phyloP scores from a whole-genome alignment of 2,797 vertebrate genomes.

The Gila robusta region DNA sequence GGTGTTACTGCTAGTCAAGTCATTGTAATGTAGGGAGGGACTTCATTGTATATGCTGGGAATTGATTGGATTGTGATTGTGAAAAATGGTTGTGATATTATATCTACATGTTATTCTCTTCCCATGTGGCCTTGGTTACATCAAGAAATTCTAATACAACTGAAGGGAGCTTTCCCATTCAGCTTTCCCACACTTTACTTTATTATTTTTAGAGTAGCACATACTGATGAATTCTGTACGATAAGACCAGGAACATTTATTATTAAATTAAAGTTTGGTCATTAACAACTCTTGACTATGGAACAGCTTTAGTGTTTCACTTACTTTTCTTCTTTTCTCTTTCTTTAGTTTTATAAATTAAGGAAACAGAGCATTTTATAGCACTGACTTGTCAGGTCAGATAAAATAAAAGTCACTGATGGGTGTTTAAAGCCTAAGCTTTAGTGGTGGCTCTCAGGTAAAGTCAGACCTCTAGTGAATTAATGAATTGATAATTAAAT shows the following conservation, averaged over 20 bases:
- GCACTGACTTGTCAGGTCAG: conserved; percentile 37
- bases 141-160: background rate
- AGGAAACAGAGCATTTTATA: conserved; percentile 25
- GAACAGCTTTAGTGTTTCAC: conserved; percentile 1
- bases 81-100: background rate
- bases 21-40: background rate
- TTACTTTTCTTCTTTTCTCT: conserved; percentile 14
- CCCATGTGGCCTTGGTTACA: background rate
- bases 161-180: background rate
- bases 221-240: too few species aligned
- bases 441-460: conserved; percentile 23
- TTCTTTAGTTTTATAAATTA: conserved; percentile 16
- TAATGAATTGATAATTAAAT: conserved; percentile 61
- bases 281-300: background rate
- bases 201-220: background rate
- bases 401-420: conserved; percentile 52
- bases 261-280: background rate
- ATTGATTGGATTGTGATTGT: background rate
- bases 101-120: background rate
- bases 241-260: background rate
- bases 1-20: background rate
- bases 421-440: conserved; percentile 32
- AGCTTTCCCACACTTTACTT: too few species aligned
- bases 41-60: background rate
- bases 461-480: conserved; percentile 38